Evolutionary conservation across 2,888 invertebrate species (phyloP), one percentile per base, ranked within the genome.

Genomic region (Agrotis clavis): DNA sequence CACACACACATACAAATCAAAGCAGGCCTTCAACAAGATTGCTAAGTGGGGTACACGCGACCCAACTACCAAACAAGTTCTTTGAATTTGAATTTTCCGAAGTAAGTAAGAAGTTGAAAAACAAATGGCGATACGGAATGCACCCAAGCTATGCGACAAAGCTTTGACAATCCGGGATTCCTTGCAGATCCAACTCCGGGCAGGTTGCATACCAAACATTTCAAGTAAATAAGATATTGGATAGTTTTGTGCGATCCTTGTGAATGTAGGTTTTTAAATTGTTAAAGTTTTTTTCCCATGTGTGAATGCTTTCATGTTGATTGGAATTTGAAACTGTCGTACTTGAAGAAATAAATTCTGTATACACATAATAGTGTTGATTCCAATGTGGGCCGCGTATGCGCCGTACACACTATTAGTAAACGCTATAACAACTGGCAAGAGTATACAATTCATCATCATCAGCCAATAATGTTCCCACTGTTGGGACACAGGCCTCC

Each of bases 71-170:
- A 81, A 88, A 86, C 88, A 88, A 92, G 87, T 91, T 90, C 87
- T 91, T 88, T 86, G 89, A 90, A 93, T 93, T 91, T 91, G 88
- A 92, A 92, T 92, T 90, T 86, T 83, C 85, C 76, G 79, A 85
- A 89, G 91, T 91, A 90, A 89, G 89, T 92, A 90, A 89, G 91
- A 84, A 91, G 87, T 92, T 91, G 89, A 92, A 92, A 93, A 94
- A 94, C 92, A 94, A 93, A 93, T 91, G 91, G 89, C 90, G 88
- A 88, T 88, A 89, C 88, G 91, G 91, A 88, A 93, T 92, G 91
- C 91, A 87, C 87, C 79, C 83, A 62, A 74, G 86, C 87, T 87
- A 91, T 88, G 90, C 90, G 89, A 91, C 92, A 93, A 93, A 93
- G 93, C 93, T 93, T 94, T 94, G 94, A 93, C 92, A 91, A 89